These are phyloP conservation scores for Neolamprologus sp. DNA, from an alignment of 2,113 vertebrate genomes.

Conservation along the genomic window DNA sequence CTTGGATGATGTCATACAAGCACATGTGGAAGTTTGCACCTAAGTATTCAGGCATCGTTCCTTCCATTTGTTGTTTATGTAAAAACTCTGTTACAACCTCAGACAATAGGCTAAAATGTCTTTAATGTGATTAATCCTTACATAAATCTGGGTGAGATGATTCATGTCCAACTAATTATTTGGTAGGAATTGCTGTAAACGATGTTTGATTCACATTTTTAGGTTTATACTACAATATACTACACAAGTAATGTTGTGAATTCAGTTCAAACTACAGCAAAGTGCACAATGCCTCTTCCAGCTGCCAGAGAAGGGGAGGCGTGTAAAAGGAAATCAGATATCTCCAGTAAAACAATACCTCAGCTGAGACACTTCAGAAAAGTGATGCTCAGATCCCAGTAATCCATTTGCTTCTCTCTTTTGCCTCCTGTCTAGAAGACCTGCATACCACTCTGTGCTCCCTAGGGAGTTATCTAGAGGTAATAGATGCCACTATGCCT, in stretches of 20 bases:
- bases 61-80: neutral
- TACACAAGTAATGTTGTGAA: neutral
- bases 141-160: neutral
- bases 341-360: slow-evolving; percentile 30
- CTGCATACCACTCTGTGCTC: slow-evolving; percentile 1
- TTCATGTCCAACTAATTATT: neutral
- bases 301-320: neutral
- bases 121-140: neutral
- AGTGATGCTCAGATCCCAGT: slow-evolving; percentile 15
- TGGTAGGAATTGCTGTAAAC: neutral
- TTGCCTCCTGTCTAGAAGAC: neutral
- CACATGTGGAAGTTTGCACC: neutral
- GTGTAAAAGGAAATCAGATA: slow-evolving; percentile 49
- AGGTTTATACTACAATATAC: neutral
- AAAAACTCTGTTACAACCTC: neutral
- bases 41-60: neutral
- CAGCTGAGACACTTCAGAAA: neutral
- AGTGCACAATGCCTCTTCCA: slow-evolving; percentile 14
- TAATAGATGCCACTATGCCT: slow-evolving; percentile 42
- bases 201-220: neutral
- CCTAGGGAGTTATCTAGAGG: slow-evolving; percentile 6
- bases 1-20: neutral
- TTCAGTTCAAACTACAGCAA: neutral
- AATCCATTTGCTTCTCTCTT: slow-evolving; percentile 21
- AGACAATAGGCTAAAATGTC: neutral